phyloP scores from a whole-genome alignment of 2,113 vertebrate genomes.

The Lasiurus borealis region DNA sequence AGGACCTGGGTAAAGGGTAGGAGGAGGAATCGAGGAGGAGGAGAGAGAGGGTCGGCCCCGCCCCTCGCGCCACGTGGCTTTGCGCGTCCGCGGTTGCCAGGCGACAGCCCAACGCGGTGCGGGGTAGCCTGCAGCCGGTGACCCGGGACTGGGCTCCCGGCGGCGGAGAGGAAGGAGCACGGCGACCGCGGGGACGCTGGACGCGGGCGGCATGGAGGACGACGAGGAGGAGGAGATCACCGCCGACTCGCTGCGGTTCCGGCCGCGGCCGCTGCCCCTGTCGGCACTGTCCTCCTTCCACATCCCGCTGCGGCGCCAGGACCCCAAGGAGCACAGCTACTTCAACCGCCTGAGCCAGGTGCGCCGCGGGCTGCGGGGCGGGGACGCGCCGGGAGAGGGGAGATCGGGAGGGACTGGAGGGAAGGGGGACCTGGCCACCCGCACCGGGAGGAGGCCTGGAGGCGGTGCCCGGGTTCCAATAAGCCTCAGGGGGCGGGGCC shows the following conservation, averaged over 20 bases:
- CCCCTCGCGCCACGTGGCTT: fast-evolving
- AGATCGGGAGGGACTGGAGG: neutral
- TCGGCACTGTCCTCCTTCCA: slow-evolving; percentile 76
- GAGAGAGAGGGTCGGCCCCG: fast-evolving
- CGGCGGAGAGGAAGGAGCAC: neutral
- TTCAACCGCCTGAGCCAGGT: slow-evolving; percentile 77
- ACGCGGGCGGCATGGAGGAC: neutral
- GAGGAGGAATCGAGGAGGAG: fast-evolving
- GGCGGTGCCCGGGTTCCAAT: fast-evolving
- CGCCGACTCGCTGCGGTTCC: neutral
- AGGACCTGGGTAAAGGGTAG: fast-evolving
- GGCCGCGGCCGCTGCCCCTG: slow-evolving; percentile 39
- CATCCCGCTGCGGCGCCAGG: slow-evolving; percentile 77
- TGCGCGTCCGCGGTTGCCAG: slow-evolving; percentile 39
- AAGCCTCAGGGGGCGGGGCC: neutral
- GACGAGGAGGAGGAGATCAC: neutral
- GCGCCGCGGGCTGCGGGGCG: neutral
- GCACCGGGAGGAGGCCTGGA: neutral
- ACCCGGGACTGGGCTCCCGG: neutral
- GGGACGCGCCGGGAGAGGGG: too few relatives aligned
- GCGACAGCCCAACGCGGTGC: neutral
- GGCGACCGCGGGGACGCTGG: neutral
- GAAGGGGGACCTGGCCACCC: neutral
- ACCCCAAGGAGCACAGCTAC: slow-evolving; percentile 84
- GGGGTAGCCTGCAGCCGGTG: fast-evolving